Evolutionary conservation across 2,113 vertebrate genomes (phyloP).

Genomic region (Malurus melanocephalus): DNA sequence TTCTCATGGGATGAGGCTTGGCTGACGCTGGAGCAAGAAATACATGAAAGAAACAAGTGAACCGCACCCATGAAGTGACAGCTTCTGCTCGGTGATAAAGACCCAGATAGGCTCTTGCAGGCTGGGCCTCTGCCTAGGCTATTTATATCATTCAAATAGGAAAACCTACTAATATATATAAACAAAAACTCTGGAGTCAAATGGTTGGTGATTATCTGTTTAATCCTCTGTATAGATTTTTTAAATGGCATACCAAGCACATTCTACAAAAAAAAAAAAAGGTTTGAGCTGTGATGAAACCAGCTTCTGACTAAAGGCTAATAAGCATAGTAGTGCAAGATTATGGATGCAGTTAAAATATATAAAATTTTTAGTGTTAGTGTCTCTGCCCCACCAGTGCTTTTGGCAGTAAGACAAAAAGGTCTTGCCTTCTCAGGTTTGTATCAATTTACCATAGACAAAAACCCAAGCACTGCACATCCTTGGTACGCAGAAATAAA

Average conservation of each 20-base stretch:
- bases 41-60: slow-evolving; percentile 54
- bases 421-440: not conserved
- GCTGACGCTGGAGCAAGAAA: slow-evolving; percentile 49
- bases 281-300: not conserved
- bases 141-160: slow-evolving; percentile 25
- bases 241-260: not conserved
- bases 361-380: not conserved
- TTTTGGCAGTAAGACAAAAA: not conserved
- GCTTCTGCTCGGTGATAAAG: slow-evolving; percentile 41
- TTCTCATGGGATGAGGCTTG: slow-evolving; percentile 51
- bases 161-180: not conserved
- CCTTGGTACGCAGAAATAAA: not conserved
- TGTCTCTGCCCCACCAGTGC: not conserved
- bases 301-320: not conserved
- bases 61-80: slow-evolving; percentile 40
- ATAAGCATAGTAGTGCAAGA: not conserved
- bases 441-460: not conserved
- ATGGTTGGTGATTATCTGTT: not conserved
- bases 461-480: not conserved
- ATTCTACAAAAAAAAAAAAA: not conserved
- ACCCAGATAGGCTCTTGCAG: slow-evolving; percentile 21
- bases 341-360: not conserved
- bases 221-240: not conserved
- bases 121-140: slow-evolving; percentile 1
- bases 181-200: not conserved